These are phyloP conservation scores for Hemaris fuciformis DNA, from an alignment of 2,888 invertebrate genomes.

Conservation along the genomic window DNA sequence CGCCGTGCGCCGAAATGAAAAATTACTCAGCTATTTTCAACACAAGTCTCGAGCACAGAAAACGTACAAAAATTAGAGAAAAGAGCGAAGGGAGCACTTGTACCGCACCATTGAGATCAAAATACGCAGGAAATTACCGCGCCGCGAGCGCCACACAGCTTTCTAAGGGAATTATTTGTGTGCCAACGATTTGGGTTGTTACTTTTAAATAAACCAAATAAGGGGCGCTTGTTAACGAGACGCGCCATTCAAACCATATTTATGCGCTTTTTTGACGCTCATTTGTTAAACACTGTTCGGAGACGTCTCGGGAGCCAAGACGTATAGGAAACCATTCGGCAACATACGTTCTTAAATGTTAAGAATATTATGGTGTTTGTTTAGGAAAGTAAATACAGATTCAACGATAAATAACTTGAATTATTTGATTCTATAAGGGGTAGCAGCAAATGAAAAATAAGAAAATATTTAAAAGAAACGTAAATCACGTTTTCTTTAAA, in stretches of 20 bases:
- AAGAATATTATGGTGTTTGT: not conserved
- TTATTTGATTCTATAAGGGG: too few species aligned
- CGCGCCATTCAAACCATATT: conserved; percentile 49
- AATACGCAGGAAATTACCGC: conserved; percentile 79
- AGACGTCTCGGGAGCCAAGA: not conserved
- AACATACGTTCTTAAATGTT: not conserved
- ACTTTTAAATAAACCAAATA: conserved; percentile 75
- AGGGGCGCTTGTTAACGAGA: conserved; percentile 66
- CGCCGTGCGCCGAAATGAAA: conserved; percentile 78
- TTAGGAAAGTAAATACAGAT: too few species aligned
- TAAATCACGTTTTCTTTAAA: too few species aligned
- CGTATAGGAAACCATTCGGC: not conserved
- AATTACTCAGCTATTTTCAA: conserved; percentile 80
- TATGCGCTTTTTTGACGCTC: conserved; percentile 27
- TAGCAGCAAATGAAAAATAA: too few species aligned
- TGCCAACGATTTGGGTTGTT: conserved; percentile 73
- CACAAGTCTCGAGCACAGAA: conserved; percentile 74
- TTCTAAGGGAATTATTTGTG: conserved; percentile 72
- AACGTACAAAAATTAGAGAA: conserved; percentile 81
- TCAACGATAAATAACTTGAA: too few species aligned
- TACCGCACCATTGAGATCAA: conserved; percentile 80
- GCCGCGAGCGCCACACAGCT: conserved; percentile 58
- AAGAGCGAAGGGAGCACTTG: conserved; percentile 78
- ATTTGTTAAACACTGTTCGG: conserved; percentile 13
- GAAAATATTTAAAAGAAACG: too few species aligned